Evolutionary conservation across 1,140 invertebrate species (phyloP), one percentile per base, ranked within the genome.

Genomic region (Cylas formicarius): DNA sequence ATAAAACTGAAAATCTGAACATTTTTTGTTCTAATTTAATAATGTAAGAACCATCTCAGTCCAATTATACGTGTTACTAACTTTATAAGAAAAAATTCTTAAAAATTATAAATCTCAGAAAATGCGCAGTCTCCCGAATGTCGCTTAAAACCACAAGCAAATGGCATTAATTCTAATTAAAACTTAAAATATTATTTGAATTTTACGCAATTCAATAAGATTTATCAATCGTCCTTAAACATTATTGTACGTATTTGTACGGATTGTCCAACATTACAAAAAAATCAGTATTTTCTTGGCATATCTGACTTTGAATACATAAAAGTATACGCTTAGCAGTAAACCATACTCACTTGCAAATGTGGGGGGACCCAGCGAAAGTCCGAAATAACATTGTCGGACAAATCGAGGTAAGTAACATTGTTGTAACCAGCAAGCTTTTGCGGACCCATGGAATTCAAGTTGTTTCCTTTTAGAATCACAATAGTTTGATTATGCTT

Each of bases 161-260:
- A n/a, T n/a, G n/a, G n/a, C n/a, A n/a, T n/a, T 31, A 31, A 31
- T n/a, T 31, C 18, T 31, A 31, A 31, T 31, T 13, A 11, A 31
- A 6, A 17, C 11, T 11, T 13, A 31, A 13, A 31, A 31, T 31
- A 31, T 31, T 6, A 31, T 6, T 31, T 7, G 5, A 6, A 31
- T 31, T 31, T 31, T 31, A 13, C 6, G 18, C 11, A 31, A 11
- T 13, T 7, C 18, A 31, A 31, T 26, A n/a, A n/a, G 8, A 26
- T 26, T 8, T 8, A 26, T 26, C 8, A 26, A 26, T 8, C 8
- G 24, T 26, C n/a, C 24, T 8, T 26, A 26, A 8, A 26, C 8
- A 26, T n/a, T 26, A n/a, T 8, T 26, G 24, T 26, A 26, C 8
- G n/a, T n/a, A n/a, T n/a, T n/a, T n/a, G n/a, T n/a, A n/a, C n/a